A percentile compares a stretch with the other conserved stretches of the same genome.
Evolutionary conservation across 2,797 vertebrate genomes (phyloP).

Genomic region (Sebastolobus altivelis): DNA sequence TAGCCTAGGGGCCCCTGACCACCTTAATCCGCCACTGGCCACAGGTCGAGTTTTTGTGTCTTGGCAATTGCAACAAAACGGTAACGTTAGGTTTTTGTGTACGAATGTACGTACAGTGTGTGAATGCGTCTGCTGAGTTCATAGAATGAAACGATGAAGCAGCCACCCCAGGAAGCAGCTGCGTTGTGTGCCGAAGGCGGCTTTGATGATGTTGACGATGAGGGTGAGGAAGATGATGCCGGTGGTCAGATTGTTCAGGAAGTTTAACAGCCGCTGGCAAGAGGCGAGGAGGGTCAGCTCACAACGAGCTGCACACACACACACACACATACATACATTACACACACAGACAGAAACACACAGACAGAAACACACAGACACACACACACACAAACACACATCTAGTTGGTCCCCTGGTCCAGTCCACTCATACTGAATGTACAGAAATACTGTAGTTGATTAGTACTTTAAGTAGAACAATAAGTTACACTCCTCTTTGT

Average conservation of each 20-base stretch:
- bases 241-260: slow-evolving; percentile 79
- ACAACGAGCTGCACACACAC: slow-evolving; percentile 62
- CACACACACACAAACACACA: slow-evolving; percentile 40
- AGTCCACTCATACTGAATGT: slow-evolving; percentile 50
- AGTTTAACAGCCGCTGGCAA: slow-evolving; percentile 73
- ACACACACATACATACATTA: slow-evolving; percentile 30
- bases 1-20: too few species aligned
- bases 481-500: slow-evolving; percentile 21
- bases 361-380: slow-evolving; percentile 50
- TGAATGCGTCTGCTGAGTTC: slow-evolving; percentile 5
- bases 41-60: too few species aligned
- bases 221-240: slow-evolving; percentile 77
- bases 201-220: slow-evolving; percentile 76
- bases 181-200: slow-evolving; percentile 79
- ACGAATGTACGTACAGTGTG: neutral
- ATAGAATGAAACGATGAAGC: slow-evolving; percentile 74
- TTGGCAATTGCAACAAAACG: too few species aligned
- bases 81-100: too few species aligned
- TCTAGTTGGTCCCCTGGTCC: slow-evolving; percentile 52
- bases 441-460: slow-evolving; percentile 36
- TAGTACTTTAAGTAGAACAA: slow-evolving; percentile 62
- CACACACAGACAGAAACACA: slow-evolving; percentile 11
- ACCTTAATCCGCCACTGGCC: too few species aligned
- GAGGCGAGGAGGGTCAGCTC: slow-evolving; percentile 71
- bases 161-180: slow-evolving; percentile 79